These are phyloP conservation scores for Acrobeloides nanus DNA, from an alignment of 2,888 invertebrate genomes.

Conservation along the genomic window DNA sequence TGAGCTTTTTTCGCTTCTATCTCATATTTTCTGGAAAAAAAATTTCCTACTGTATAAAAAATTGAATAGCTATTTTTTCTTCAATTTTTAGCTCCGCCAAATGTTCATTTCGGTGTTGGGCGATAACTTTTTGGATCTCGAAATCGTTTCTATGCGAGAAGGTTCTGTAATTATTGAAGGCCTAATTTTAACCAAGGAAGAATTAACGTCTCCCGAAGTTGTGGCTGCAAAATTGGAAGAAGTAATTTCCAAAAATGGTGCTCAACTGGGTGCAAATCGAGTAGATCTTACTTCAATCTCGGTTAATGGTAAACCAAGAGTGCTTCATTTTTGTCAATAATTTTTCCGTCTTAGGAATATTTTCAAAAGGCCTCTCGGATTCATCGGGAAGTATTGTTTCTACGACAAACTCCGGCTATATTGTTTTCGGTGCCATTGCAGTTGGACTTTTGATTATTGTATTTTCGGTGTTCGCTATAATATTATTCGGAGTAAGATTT, in stretches of 20 bases:
- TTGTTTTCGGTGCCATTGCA: constrained; percentile 24
- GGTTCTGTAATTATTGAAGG: constrained; percentile 33
- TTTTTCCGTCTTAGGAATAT: constrained; percentile 11
- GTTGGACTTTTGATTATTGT: constrained; percentile 26
- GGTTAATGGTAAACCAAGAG: constrained; percentile 11
- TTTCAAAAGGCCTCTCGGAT: constrained; percentile 12
- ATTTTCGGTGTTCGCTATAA: constrained; percentile 26
- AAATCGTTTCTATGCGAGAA: constrained; percentile 19
- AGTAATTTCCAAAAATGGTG: constrained; percentile 20
- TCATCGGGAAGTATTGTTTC: constrained; percentile 1
- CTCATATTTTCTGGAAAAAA: not conserved
- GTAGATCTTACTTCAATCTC: constrained; percentile 22
- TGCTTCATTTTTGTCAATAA: constrained; percentile 1
- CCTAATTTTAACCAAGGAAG: constrained; percentile 23
- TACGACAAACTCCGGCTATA: constrained; percentile 26
- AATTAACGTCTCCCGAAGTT: constrained; percentile 17
- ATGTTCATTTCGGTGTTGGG: constrained; percentile 15
- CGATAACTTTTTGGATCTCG: constrained; percentile 24
- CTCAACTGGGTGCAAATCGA: constrained; percentile 22
- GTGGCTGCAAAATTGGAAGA: constrained; percentile 27
- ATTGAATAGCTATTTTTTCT: not conserved
- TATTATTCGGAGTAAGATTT: constrained; percentile 28
- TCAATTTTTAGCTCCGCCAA: constrained; percentile 8
- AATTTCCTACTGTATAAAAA: not conserved
- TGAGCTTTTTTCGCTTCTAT: not conserved